Conservation (phyloP, 2,888 invertebrate species). For the Drosophila mimetica region DNA sequence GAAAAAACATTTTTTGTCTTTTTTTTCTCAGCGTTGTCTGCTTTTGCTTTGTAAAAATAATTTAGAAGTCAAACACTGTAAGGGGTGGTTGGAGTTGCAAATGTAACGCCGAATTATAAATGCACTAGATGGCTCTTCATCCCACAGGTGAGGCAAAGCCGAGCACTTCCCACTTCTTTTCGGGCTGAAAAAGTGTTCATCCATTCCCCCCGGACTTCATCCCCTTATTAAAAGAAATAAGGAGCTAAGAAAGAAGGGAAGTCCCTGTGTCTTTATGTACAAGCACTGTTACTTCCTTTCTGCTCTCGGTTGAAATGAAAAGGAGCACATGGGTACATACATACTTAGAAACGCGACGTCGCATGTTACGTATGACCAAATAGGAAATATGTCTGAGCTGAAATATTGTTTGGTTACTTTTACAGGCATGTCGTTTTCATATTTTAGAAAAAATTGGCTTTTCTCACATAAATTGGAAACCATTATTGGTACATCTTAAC, state of each 20-base stretch:
- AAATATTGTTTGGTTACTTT: too few relatives aligned
- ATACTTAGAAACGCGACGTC: conserved; percentile 29
- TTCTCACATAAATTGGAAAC: too few relatives aligned
- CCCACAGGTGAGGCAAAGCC: not conserved
- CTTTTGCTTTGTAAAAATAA: not conserved
- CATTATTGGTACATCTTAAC: too few relatives aligned
- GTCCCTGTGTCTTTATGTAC: conserved; percentile 33
- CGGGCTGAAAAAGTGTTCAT: not conserved
- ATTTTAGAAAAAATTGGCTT: too few relatives aligned
- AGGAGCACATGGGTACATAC: conserved; percentile 30
- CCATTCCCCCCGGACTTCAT: not conserved
- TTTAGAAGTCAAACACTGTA: not conserved
- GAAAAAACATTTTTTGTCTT: not conserved
- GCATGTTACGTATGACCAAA: not conserved
- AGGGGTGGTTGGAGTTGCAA: not conserved
- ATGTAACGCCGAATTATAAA: not conserved
- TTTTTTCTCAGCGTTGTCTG: too few relatives aligned
- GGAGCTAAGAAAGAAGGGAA: conserved; percentile 27
- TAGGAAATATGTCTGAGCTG: not conserved
- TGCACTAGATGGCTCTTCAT: not conserved
- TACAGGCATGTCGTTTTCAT: too few relatives aligned
- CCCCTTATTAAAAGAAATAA: conserved; percentile 6
- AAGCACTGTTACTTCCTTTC: conserved; percentile 24
- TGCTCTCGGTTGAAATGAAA: conserved; percentile 18
- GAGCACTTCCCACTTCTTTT: not conserved